phyloP scores from a whole-genome alignment of 2,113 vertebrate genomes.

The Nerophis lumbriciformis region DNA sequence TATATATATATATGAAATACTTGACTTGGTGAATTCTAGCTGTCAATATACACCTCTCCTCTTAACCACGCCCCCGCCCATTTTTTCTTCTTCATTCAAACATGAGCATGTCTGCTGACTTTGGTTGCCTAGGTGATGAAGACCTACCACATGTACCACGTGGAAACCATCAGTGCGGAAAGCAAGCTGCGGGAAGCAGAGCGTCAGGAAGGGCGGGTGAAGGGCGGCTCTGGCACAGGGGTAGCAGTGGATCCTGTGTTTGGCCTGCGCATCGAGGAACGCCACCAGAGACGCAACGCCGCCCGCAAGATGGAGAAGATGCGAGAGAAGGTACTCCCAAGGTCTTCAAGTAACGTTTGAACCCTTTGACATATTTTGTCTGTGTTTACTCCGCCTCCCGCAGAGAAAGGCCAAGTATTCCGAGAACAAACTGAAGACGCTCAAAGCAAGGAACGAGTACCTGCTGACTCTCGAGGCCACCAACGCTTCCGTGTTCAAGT shows the following conservation, averaged over 20 bases:
- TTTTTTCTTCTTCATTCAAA: neutral
- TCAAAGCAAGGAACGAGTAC: constrained; percentile 97
- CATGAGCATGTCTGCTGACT: neutral
- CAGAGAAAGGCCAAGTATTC: constrained; percentile 98
- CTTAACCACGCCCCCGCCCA: too few species aligned
- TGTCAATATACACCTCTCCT: too few species aligned
- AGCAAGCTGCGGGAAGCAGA: constrained; percentile 95
- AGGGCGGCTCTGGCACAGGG: constrained; percentile 67
- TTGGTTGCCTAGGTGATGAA: constrained; percentile 87
- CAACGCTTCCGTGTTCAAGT: constrained; percentile 96
- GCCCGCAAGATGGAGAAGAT: constrained; percentile 99
- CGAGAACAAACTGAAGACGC: constrained; percentile 97
- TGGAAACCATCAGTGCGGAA: constrained; percentile 92
- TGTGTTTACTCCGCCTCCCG: constrained; percentile 6
- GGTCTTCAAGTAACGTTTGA: neutral
- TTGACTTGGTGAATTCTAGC: too few species aligned
- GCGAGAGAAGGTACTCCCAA: constrained; percentile 88
- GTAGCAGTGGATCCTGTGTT: constrained; percentile 88
- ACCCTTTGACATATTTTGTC: neutral
- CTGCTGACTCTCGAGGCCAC: constrained; percentile 95
- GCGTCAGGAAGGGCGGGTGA: constrained; percentile 88
- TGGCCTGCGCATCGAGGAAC: constrained; percentile 89
- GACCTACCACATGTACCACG: constrained; percentile 98
- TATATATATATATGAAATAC: too few species aligned
- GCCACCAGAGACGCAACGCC: constrained; percentile 94